phyloP scores from a whole-genome alignment of 2,113 vertebrate species.

The Perca schrenkii region DNA sequence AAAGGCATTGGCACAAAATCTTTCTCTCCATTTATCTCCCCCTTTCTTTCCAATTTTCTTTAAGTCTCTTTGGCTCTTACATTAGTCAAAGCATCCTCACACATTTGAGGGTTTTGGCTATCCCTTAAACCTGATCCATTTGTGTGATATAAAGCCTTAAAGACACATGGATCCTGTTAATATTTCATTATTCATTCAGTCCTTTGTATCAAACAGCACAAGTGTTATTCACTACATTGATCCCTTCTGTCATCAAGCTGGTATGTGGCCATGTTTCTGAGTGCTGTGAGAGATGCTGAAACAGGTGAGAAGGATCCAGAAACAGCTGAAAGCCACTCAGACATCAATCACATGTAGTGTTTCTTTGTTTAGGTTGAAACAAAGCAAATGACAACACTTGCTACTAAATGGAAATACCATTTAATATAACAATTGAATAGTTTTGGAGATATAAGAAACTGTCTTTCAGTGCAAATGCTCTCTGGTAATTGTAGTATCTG shows the following conservation, averaged over 20 bases:
- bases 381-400: background rate
- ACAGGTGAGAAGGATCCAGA: slow-evolving; percentile 61
- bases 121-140: slow-evolving; percentile 59
- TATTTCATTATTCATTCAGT: slow-evolving; percentile 71
- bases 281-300: slow-evolving; percentile 38
- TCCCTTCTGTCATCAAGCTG: slow-evolving; percentile 58
- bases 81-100: slow-evolving; percentile 49
- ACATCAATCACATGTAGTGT: slow-evolving; percentile 40
- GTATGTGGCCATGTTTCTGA: slow-evolving; percentile 32
- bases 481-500: slow-evolving; percentile 9
- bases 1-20: slow-evolving; percentile 55
- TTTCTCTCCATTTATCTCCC: slow-evolving; percentile 24
- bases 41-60: slow-evolving; percentile 22
- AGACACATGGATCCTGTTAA: slow-evolving; percentile 68
- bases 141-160: slow-evolving; percentile 56
- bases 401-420: background rate
- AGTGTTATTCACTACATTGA: slow-evolving; percentile 34
- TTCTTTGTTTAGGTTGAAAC: background rate
- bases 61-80: slow-evolving; percentile 27
- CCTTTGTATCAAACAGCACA: slow-evolving; percentile 29
- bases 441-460: background rate
- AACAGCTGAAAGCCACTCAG: slow-evolving; percentile 53
- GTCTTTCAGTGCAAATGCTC: background rate
- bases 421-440: background rate
- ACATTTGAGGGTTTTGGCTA: slow-evolving; percentile 45